Evolutionary conservation across 2,888 invertebrate genomes (phyloP).

Genomic region (Ichneumoninae sp.): DNA sequence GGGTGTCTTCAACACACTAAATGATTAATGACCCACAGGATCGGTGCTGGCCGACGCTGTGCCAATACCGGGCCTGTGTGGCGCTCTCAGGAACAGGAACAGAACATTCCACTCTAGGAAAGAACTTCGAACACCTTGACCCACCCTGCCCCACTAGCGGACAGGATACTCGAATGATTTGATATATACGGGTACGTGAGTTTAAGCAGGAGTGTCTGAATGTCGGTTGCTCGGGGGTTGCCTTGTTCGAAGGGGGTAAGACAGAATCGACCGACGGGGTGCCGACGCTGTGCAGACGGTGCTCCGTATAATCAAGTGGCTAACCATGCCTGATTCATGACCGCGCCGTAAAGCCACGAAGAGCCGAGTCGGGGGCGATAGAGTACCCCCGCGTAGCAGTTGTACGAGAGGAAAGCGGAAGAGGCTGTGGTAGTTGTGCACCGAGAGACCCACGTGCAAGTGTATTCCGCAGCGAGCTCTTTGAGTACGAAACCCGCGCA

Average conservation of each 20-base stretch:
- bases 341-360: slow-evolving; percentile 69
- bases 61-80: neutral
- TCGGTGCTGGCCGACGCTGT: neutral
- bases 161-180: neutral
- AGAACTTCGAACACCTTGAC: neutral
- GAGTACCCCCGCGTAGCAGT: slow-evolving; percentile 43
- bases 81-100: neutral
- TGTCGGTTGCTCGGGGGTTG: neutral
- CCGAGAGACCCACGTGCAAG: neutral
- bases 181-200: slow-evolving; percentile 2
- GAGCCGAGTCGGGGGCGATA: slow-evolving; percentile 51
- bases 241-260: slow-evolving; percentile 20
- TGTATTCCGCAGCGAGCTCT: slow-evolving; percentile 58
- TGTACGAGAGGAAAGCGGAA: slow-evolving; percentile 20
- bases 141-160: neutral
- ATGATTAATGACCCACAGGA: neutral
- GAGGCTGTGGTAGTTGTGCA: slow-evolving; percentile 12
- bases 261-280: slow-evolving; percentile 36
- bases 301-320: slow-evolving; percentile 76
- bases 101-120: neutral
- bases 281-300: slow-evolving; percentile 36
- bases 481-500: slow-evolving; percentile 50
- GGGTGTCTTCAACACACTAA: neutral
- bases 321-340: slow-evolving; percentile 76
- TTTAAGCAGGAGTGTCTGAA: slow-evolving; percentile 17